Evolutionary conservation across 2,113 vertebrate species (phyloP).

Genomic region (Glaucidium brasilianum): DNA sequence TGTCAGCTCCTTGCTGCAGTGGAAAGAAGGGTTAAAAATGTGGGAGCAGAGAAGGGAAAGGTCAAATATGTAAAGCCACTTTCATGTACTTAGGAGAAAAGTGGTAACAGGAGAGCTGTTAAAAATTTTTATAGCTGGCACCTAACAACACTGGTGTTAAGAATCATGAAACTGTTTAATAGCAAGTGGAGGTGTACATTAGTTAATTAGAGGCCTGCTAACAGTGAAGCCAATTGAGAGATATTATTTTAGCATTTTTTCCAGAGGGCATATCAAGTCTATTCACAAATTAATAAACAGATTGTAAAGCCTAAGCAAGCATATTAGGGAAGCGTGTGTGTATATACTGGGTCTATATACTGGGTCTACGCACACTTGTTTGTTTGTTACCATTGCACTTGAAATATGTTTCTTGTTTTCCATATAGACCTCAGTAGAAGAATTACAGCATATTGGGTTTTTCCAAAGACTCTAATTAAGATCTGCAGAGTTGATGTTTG

Average conservation of each 20-base stretch:
- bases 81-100: conserved; percentile 56
- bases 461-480: conserved; percentile 57
- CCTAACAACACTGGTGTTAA: conserved; percentile 57
- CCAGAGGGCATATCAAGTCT: conserved; percentile 63
- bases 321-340: conserved; percentile 33
- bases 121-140: conserved; percentile 57
- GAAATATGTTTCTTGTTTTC: conserved; percentile 54
- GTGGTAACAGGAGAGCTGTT: conserved; percentile 60
- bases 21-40: conserved; percentile 38
- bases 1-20: background rate
- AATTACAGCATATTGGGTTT: conserved; percentile 45
- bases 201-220: conserved; percentile 58
- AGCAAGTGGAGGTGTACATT: conserved; percentile 54
- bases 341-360: background rate
- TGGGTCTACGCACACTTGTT: conserved; percentile 14
- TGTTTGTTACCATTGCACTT: conserved; percentile 16
- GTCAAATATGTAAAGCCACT: conserved; percentile 50
- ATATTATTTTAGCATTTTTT: conserved; percentile 57
- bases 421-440: conserved; percentile 34
- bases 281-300: conserved; percentile 66
- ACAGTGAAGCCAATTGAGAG: conserved; percentile 51
- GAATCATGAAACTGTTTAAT: conserved; percentile 51
- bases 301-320: conserved; percentile 63
- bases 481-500: conserved; percentile 26
- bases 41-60: conserved; percentile 11